Percentiles rank a stretch among this genome's conserved stretches.
These are phyloP conservation scores for Reinhardtius hippoglossoides DNA, from an alignment of 2,113 vertebrate genomes.

Conservation along the genomic window DNA sequence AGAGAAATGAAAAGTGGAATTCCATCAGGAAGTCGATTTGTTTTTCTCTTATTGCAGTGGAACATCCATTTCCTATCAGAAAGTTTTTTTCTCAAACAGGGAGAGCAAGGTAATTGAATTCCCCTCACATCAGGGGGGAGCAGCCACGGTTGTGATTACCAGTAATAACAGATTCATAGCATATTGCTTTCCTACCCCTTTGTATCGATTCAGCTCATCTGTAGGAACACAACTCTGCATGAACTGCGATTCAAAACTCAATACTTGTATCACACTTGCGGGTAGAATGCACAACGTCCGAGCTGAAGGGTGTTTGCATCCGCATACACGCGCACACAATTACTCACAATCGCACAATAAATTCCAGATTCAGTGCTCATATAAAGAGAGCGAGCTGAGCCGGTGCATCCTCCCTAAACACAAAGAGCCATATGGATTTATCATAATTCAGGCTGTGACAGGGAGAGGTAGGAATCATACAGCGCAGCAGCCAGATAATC, in stretches of 20 bases:
- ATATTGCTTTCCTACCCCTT: slow-evolving; percentile 68
- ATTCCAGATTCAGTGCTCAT: slow-evolving; percentile 20
- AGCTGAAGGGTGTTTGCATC: not conserved
- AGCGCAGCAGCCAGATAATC: slow-evolving; percentile 53
- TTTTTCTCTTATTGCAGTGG: slow-evolving; percentile 70
- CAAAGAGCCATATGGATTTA: slow-evolving; percentile 51
- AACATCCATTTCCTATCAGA: slow-evolving; percentile 73
- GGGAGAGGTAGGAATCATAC: slow-evolving; percentile 19
- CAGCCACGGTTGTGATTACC: slow-evolving; percentile 68
- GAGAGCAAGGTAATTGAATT: slow-evolving; percentile 74
- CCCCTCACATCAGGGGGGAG: slow-evolving; percentile 64
- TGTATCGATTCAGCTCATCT: slow-evolving; percentile 72
- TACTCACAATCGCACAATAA: slow-evolving; percentile 3
- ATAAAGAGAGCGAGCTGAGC: slow-evolving; percentile 10
- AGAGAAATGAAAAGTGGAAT: slow-evolving; percentile 74
- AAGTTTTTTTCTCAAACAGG: slow-evolving; percentile 59
- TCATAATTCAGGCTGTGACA: slow-evolving; percentile 36
- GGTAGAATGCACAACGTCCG: not conserved
- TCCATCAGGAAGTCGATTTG: slow-evolving; percentile 76
- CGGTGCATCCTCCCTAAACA: slow-evolving; percentile 6
- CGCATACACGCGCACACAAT: not conserved
- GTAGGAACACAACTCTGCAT: slow-evolving; percentile 58
- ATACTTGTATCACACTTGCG: slow-evolving; percentile 43
- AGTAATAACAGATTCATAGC: slow-evolving; percentile 74
- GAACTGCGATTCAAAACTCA: slow-evolving; percentile 47